Evolutionary conservation across 2,113 vertebrate genomes (phyloP).

Genomic region (Polypterus bichir): DNA sequence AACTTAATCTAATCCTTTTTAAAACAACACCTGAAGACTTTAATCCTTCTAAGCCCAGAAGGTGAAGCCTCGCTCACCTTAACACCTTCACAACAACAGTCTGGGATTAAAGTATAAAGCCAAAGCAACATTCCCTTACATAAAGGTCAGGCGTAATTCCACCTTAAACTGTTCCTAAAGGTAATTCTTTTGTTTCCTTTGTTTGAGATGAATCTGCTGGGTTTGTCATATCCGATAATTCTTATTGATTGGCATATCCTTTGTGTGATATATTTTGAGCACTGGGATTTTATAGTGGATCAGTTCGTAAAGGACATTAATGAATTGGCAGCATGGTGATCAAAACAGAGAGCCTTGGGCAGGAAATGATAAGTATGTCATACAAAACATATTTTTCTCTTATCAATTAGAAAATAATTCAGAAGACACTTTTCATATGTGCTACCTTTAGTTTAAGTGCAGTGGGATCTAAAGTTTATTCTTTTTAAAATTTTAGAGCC

Average conservation of each 20-base stretch:
- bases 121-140: not conserved
- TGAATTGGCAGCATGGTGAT: too few species aligned
- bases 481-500: too few species aligned
- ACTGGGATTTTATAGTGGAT: not conserved
- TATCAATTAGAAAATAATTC: too few species aligned
- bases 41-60: constrained; percentile 31
- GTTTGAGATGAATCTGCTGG: not conserved
- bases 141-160: not conserved
- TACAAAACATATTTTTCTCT: too few species aligned
- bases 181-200: not conserved
- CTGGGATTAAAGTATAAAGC: constrained; percentile 1
- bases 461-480: too few species aligned
- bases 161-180: constrained; percentile 1
- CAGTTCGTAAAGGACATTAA: too few species aligned
- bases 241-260: not conserved
- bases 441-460: too few species aligned
- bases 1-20: constrained; percentile 37
- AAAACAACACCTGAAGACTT: constrained; percentile 31
- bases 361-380: too few species aligned
- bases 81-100: not conserved
- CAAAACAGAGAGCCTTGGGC: too few species aligned
- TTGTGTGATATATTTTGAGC: not conserved
- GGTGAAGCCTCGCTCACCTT: constrained; percentile 15
- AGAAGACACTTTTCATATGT: too few species aligned
- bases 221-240: not conserved